phyloP scores from a whole-genome alignment of 2,797 vertebrate species.

The Babyrousa celebensis region DNA sequence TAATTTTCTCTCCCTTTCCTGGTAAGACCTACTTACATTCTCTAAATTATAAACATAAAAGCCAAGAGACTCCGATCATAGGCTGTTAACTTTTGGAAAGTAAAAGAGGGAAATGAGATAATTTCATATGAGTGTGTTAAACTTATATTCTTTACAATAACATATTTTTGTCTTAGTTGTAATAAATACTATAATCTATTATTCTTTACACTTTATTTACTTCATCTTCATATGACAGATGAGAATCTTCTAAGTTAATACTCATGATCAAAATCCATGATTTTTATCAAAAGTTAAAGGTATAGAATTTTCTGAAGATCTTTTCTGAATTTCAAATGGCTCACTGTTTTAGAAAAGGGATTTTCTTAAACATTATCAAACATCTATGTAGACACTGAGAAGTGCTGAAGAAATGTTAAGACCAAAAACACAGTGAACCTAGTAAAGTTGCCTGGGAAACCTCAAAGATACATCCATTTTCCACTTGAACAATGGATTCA shows the following conservation, averaged over 20 bases:
- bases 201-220: slow-evolving; percentile 3
- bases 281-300: slow-evolving; percentile 32
- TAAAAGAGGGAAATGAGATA: slow-evolving; percentile 51
- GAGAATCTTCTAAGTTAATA: slow-evolving; percentile 42
- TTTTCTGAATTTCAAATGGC: slow-evolving; percentile 36
- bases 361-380: slow-evolving; percentile 42
- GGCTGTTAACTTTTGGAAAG: slow-evolving; percentile 63
- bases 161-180: not conserved
- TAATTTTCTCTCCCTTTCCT: slow-evolving; percentile 64
- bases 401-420: not conserved
- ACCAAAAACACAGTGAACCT: not conserved
- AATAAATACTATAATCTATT: not conserved
- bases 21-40: not conserved
- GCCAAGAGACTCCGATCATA: not conserved
- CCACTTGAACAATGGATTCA: not conserved
- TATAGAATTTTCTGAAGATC: not conserved
- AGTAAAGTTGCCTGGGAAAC: not conserved
- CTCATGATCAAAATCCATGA: not conserved
- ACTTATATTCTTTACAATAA: slow-evolving; percentile 32
- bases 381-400: not conserved
- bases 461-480: not conserved
- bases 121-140: slow-evolving; percentile 36
- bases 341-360: slow-evolving; percentile 28
- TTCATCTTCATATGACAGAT: slow-evolving; percentile 57
- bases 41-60: slow-evolving; percentile 60